A percentile compares a stretch with the other conserved stretches of the same genome.
Conservation (phyloP, 2,888 invertebrate genomes). For the Hedya salicella region DNA sequence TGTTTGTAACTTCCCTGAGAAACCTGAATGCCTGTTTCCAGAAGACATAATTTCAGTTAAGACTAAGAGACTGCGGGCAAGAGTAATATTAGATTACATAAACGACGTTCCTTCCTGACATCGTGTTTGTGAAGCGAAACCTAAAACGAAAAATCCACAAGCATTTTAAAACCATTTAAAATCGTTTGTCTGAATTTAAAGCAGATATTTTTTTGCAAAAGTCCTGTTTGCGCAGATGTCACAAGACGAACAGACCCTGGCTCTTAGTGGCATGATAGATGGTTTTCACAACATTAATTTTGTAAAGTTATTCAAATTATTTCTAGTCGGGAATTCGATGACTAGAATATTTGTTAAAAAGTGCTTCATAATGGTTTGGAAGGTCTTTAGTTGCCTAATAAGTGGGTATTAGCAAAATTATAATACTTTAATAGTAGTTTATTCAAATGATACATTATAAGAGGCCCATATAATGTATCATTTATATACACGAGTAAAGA, state of each 20-base stretch:
- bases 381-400: slow-evolving; percentile 4
- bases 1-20: no score
- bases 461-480: no score
- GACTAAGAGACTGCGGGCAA: neutral
- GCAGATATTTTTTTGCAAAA: slow-evolving; percentile 33
- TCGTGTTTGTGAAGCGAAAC: neutral
- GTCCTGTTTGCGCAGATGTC: slow-evolving; percentile 34
- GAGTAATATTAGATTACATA: neutral
- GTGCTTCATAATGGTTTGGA: slow-evolving; percentile 10
- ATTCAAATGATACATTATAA: no score
- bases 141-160: slow-evolving; percentile 3
- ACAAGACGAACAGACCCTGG: slow-evolving; percentile 34
- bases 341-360: slow-evolving; percentile 34
- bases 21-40: neutral
- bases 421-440: neutral
- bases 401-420: neutral
- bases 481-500: no score
- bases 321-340: slow-evolving; percentile 36
- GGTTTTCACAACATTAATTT: slow-evolving; percentile 38
- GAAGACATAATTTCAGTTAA: neutral
- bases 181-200: slow-evolving; percentile 34
- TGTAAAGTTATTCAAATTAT: slow-evolving; percentile 38
- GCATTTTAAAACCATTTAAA: slow-evolving; percentile 13
- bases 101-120: neutral
- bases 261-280: slow-evolving; percentile 37